These are phyloP conservation scores for Enteromius argenteus DNA, from an alignment of 2,797 vertebrate species.

Conservation along the genomic window DNA sequence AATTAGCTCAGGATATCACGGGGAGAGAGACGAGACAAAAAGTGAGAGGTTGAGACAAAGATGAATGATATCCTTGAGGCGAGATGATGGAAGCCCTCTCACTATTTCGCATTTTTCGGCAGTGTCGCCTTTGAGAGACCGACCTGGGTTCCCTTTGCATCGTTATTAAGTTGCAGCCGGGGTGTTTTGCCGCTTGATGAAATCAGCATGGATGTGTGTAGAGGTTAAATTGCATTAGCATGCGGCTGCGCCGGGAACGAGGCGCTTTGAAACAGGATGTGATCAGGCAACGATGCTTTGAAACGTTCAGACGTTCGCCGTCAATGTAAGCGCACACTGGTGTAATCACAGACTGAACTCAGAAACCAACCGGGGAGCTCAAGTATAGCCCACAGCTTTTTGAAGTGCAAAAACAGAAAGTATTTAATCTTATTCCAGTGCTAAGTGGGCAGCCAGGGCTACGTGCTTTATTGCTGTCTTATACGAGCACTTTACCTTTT, in stretches of 20 bases:
- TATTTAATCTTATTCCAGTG: slow-evolving; percentile 51
- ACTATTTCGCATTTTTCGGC: slow-evolving; percentile 2
- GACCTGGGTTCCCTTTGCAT: slow-evolving; percentile 43
- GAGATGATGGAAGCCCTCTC: slow-evolving; percentile 44
- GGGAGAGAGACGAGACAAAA: slow-evolving; percentile 36
- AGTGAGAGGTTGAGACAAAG: slow-evolving; percentile 34
- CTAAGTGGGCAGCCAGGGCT: slow-evolving; percentile 29
- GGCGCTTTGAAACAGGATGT: slow-evolving; percentile 28
- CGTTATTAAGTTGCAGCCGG: slow-evolving; percentile 53
- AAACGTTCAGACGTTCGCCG: slow-evolving; percentile 51
- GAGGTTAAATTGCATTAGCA: slow-evolving; percentile 57
- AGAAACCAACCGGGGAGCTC: slow-evolving; percentile 42
- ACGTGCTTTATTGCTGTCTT: slow-evolving; percentile 32
- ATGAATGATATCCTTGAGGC: slow-evolving; percentile 41
- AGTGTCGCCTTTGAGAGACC: slow-evolving; percentile 47
- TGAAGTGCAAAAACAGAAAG: slow-evolving; percentile 56
- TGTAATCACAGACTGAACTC: slow-evolving; percentile 48
- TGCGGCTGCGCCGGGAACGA: slow-evolving; percentile 20
- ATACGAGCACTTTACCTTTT: slow-evolving; percentile 23
- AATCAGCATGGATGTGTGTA: slow-evolving; percentile 51
- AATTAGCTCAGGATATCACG: slow-evolving; percentile 55
- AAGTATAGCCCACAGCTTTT: slow-evolving; percentile 43
- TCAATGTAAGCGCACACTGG: slow-evolving; percentile 26
- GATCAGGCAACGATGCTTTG: slow-evolving; percentile 44
- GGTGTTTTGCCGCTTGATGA: slow-evolving; percentile 51